Base-by-base conservation (phyloP, 1,140 invertebrate species). In the Bradysia coprophila region DNA sequence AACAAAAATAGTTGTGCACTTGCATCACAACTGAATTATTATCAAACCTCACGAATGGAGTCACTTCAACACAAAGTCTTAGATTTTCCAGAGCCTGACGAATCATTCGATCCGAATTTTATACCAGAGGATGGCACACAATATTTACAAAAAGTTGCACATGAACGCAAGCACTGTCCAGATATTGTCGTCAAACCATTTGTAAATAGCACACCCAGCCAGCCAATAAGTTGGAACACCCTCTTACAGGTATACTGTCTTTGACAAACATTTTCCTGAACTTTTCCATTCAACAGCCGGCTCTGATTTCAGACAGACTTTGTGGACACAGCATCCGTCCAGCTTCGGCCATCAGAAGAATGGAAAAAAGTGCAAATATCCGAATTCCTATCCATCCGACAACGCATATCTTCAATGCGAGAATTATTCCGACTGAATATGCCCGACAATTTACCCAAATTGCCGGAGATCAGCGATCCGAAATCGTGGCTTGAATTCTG, bases 71-170 rank as follows among this genome's bases (percentile, higher is more conserved):
- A 49, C 9, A 48, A 59, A 43, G 57, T 56, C 0, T 41, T 59
- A 18, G 55, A 57, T 34, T 55, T 59, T 43, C 46, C 40, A 0
- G 44, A 53, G n/a, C 55, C 53, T 0, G 55, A 49, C n/a, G 43
- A 38, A 16, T 43, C 42, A 11, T 59, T 59, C 19, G 55, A 59
- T 51, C 57, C 57, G 13, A 21, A 43, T 1, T 48, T 47, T n/a
- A 37, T 43, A 21, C 57, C 57, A 15, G 33, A 54, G 19, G 49
- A 43, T 4, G 57, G 57, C 2, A 55, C 59, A 24, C 55, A 59
- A 42, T 59, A 49, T 45, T 37, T 59, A 9, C 57, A 44, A 46
- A 54, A 56, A 43, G 56, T 59, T 51, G 15, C 54, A 8, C 56
- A 59, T 33, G 57, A 59, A 32, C 48, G 57, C 8, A 53, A 56